phyloP scores from a whole-genome alignment of 2,113 vertebrate species.

The Xiphorhynchus elegans region DNA sequence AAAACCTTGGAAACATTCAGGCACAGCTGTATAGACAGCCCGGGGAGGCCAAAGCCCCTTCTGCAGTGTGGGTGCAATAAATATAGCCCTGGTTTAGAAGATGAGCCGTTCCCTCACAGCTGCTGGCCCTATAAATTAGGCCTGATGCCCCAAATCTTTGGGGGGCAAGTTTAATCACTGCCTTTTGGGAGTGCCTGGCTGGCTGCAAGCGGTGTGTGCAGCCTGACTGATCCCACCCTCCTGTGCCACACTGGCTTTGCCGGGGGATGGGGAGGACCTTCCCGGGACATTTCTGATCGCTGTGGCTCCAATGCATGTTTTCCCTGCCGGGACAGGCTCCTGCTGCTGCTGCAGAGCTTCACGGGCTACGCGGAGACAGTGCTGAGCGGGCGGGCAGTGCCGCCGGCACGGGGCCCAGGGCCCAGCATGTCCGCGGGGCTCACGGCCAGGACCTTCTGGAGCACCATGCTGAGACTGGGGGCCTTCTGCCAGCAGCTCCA shows the following conservation, averaged over 20 bases:
- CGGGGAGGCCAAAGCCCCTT: neutral
- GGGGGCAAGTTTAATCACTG: accelerated
- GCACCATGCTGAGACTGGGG: conserved; percentile 78
- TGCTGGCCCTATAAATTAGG: neutral
- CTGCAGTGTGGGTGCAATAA: neutral
- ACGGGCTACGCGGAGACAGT: conserved; percentile 75
- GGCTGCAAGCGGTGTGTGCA: neutral
- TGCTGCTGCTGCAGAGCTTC: conserved; percentile 92
- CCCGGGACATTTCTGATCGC: neutral
- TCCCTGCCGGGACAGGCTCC: conserved; percentile 72
- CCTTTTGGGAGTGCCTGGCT: neutral
- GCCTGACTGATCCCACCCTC: neutral
- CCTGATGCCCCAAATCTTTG: neutral
- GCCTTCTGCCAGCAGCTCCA: conserved; percentile 48
- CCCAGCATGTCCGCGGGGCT: conserved; percentile 86
- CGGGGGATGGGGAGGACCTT: neutral
- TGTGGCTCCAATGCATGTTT: neutral
- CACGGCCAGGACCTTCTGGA: conserved; percentile 85
- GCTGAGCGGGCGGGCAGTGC: conserved; percentile 26
- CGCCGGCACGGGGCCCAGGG: neutral
- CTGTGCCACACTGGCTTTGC: neutral
- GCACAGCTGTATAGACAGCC: neutral
- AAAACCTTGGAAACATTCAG: neutral
- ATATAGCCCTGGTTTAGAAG: neutral
- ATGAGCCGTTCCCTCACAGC: accelerated